A percentile compares a stretch with the other conserved stretches of the same genome.
Evolutionary conservation across 92 coral and sea anemone species (phyloP).

Genomic region (Isaurus tuberculatus): DNA sequence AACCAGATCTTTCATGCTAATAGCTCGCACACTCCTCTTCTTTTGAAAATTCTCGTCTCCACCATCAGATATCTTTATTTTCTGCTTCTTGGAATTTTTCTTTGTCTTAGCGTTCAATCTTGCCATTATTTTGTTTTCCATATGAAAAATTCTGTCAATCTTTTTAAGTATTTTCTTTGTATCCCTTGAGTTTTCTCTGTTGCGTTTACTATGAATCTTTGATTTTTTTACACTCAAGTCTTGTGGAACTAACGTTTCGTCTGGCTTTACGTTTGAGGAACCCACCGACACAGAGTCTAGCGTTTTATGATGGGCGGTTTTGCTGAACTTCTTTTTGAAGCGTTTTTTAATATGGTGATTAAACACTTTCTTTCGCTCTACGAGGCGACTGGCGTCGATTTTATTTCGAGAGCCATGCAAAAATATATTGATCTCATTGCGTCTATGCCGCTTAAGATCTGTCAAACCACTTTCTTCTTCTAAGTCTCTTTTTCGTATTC

Average conservation of each 20-base stretch:
- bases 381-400: constrained; percentile 78
- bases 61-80: background rate
- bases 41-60: background rate
- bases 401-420: constrained; percentile 82
- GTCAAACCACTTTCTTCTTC: constrained; percentile 69
- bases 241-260: background rate
- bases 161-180: constrained; percentile 58
- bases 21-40: constrained; percentile 34
- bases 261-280: background rate
- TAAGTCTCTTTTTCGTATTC: constrained; percentile 81
- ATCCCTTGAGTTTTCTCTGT: background rate
- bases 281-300: background rate
- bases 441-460: constrained; percentile 60
- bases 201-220: constrained; percentile 13
- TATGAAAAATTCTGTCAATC: constrained; percentile 73
- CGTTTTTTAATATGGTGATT: constrained; percentile 5
- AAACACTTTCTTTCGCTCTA: constrained; percentile 36
- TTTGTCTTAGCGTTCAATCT: background rate
- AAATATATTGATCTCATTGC: constrained; percentile 86
- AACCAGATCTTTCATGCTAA: constrained; percentile 20
- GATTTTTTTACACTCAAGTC: constrained; percentile 22
- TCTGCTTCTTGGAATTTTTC: background rate
- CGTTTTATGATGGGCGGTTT: constrained; percentile 1
- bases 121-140: constrained; percentile 62
- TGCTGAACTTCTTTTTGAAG: constrained; percentile 8